Evolutionary conservation across 1,140 invertebrate species (phyloP).

Genomic region (Pseudomyrmex cubaensis): DNA sequence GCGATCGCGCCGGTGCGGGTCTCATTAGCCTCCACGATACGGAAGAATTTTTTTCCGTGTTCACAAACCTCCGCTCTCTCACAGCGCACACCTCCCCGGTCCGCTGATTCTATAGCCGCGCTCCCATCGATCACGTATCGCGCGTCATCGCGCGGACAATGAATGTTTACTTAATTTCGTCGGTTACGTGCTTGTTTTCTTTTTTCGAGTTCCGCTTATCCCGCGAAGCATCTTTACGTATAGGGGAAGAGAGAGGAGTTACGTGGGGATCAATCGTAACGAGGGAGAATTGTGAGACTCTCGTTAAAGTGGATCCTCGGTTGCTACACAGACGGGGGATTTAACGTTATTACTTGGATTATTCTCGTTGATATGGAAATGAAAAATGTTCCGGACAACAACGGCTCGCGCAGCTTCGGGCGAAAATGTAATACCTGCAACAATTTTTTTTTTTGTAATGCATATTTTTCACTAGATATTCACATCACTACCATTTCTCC

Average conservation of each 20-base stretch:
- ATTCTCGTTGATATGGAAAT: constrained; percentile 16
- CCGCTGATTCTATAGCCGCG: constrained; percentile 38
- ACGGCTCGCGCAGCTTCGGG: constrained; percentile 7
- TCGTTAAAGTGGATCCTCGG: constrained; percentile 16
- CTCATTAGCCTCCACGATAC: constrained; percentile 58
- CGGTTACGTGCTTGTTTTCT: constrained; percentile 22
- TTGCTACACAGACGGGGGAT: neutral
- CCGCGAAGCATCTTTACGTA: constrained; percentile 11
- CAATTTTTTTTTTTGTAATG: neutral
- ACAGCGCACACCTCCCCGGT: neutral
- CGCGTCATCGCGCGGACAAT: constrained; percentile 50
- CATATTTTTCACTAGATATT: constrained; percentile 9
- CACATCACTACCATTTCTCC: too few relatives aligned
- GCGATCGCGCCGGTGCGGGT: constrained; percentile 37
- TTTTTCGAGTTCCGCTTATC: constrained; percentile 21
- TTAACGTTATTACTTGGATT: constrained; percentile 39
- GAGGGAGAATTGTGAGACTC: constrained; percentile 24
- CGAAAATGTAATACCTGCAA: neutral
- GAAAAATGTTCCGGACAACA: constrained; percentile 15
- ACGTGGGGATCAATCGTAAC: constrained; percentile 13
- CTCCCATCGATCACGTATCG: constrained; percentile 52
- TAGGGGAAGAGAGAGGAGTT: neutral
- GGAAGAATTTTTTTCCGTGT: constrained; percentile 51
- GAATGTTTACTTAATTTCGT: constrained; percentile 57
- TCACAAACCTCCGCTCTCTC: constrained; percentile 18